Percentiles rank a stretch among this genome's conserved stretches.
Conservation (phyloP, 2,888 invertebrate genomes). For the Zeuzera pyrina region DNA sequence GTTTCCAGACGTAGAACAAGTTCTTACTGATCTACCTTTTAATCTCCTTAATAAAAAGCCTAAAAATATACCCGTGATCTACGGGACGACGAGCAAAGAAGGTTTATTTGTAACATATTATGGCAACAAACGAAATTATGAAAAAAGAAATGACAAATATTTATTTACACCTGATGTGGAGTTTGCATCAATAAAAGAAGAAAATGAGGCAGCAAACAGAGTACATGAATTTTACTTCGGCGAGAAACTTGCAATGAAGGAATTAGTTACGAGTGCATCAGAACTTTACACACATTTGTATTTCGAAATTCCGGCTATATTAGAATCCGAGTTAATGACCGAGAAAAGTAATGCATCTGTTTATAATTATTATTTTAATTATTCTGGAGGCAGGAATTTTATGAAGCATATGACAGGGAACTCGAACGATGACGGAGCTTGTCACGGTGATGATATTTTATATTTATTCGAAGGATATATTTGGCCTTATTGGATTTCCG, state of each 20-base stretch:
- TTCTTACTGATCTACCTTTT: slow-evolving; percentile 46
- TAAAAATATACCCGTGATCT: slow-evolving; percentile 33
- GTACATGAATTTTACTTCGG: slow-evolving; percentile 56
- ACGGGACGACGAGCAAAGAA: slow-evolving; percentile 49
- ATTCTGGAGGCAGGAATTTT: slow-evolving; percentile 46
- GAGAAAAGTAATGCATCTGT: slow-evolving; percentile 26
- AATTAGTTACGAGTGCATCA: slow-evolving; percentile 36
- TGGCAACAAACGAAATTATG: slow-evolving; percentile 28
- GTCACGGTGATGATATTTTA: slow-evolving; percentile 54
- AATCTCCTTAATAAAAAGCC: slow-evolving; percentile 38
- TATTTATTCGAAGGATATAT: slow-evolving; percentile 44
- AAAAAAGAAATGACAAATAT: slow-evolving; percentile 35
- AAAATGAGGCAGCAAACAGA: slow-evolving; percentile 26
- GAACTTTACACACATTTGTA: slow-evolving; percentile 52
- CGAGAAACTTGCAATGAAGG: slow-evolving; percentile 50
- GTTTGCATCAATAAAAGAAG: slow-evolving; percentile 40
- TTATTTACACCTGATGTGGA: slow-evolving; percentile 52
- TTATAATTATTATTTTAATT: slow-evolving; percentile 52
- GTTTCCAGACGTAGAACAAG: slow-evolving; percentile 39
- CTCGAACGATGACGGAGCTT: slow-evolving; percentile 34
- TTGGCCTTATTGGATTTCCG: slow-evolving; percentile 36
- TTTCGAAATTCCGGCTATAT: slow-evolving; percentile 47
- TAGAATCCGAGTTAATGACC: slow-evolving; percentile 36
- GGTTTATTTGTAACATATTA: slow-evolving; percentile 33
- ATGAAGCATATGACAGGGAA: slow-evolving; percentile 35